Evolutionary conservation across 2,113 vertebrate species (phyloP).

Genomic region (Pipra filicauda): DNA sequence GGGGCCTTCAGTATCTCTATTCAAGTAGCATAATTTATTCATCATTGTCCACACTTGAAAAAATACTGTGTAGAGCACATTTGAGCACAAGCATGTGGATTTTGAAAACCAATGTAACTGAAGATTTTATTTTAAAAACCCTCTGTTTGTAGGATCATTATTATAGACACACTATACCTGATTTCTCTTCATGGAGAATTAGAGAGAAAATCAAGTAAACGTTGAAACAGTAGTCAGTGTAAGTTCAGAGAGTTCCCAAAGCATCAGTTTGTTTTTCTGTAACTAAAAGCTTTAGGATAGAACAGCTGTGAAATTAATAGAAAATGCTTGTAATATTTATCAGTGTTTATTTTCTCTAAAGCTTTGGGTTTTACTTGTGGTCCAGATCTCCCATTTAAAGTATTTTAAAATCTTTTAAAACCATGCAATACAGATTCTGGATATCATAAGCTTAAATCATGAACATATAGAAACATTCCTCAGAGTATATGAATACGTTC

Average conservation of each 20-base stretch:
- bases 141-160: not conserved
- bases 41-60: constrained; percentile 62
- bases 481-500: not conserved
- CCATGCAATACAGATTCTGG: not conserved
- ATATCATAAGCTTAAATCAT: not conserved
- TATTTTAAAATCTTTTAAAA: not conserved
- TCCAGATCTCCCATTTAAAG: not conserved
- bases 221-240: constrained; percentile 74
- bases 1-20: constrained; percentile 77
- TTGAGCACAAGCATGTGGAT: not conserved
- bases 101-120: not conserved
- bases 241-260: constrained; percentile 78
- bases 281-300: constrained; percentile 69
- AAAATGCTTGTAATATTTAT: not conserved
- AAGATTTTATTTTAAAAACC: not conserved
- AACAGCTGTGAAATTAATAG: not conserved
- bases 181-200: constrained; percentile 78
- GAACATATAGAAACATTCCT: not conserved
- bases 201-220: constrained; percentile 78
- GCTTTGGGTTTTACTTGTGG: not conserved
- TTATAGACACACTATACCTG: constrained; percentile 51
- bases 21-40: constrained; percentile 77
- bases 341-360: not conserved
- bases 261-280: constrained; percentile 76
- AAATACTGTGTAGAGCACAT: not conserved